Conservation (phyloP, 2,888 invertebrate species). For the Trisateles emortualis region DNA sequence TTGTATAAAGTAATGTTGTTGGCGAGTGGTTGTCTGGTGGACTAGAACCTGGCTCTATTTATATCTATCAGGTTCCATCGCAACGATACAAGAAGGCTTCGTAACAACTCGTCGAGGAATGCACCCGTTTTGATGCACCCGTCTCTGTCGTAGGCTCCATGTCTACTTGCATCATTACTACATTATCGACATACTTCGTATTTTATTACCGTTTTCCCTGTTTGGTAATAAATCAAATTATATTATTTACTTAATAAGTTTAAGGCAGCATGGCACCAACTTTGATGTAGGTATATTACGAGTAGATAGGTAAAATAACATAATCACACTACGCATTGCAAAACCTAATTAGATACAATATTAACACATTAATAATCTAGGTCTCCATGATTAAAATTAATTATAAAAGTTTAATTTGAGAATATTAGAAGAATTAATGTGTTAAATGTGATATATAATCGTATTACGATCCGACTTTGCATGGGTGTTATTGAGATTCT, state of each 20-base stretch:
- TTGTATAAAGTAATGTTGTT: too few relatives aligned
- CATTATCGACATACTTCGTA: background rate
- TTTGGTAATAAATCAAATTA: background rate
- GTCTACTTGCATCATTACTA: background rate
- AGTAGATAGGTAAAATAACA: background rate
- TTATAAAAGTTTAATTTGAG: too few relatives aligned
- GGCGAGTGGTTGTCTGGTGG: conserved; percentile 6
- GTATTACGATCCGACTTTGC: too few relatives aligned
- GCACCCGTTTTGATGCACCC: background rate
- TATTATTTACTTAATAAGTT: background rate
- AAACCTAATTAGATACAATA: background rate
- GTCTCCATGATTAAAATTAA: too few relatives aligned
- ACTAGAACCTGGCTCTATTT: conserved; percentile 34
- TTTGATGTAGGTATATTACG: background rate
- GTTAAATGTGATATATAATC: too few relatives aligned
- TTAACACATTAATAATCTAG: too few relatives aligned
- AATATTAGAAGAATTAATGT: too few relatives aligned
- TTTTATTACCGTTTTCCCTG: background rate
- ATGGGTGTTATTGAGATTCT: too few relatives aligned
- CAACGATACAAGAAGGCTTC: conserved; percentile 4
- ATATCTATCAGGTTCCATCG: conserved; percentile 37
- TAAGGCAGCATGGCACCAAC: background rate
- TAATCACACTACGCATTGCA: background rate
- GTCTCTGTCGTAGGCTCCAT: background rate
- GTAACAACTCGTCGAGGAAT: conserved; percentile 2